Conservation (phyloP, 2,113 vertebrate genomes). For the Alethe diademata region DNA sequence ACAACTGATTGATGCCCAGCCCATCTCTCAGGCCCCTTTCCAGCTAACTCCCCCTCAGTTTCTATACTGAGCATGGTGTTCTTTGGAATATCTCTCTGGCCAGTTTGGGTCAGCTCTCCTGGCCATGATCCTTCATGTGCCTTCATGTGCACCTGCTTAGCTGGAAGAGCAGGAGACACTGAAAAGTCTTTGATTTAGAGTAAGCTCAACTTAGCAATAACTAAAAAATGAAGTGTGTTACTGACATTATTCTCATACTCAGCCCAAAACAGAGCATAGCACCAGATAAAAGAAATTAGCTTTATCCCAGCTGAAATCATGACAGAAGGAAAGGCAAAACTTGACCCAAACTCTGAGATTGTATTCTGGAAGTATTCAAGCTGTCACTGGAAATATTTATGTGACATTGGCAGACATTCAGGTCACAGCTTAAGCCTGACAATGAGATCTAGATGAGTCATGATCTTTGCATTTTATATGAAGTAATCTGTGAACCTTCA, state of each 20-base stretch:
- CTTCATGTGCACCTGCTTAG: neutral
- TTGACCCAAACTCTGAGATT: neutral
- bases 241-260: neutral
- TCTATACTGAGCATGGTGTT: neutral
- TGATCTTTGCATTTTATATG: neutral
- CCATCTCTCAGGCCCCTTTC: neutral
- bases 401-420: neutral
- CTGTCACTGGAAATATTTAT: neutral
- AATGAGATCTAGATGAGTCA: neutral
- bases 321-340: neutral
- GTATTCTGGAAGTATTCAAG: neutral
- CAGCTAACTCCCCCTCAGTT: neutral
- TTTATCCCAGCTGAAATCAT: neutral
- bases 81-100: neutral
- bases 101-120: neutral
- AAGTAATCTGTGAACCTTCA: neutral
- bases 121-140: neutral
- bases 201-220: neutral
- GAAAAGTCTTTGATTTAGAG: neutral
- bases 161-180: neutral
- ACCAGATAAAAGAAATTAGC: neutral
- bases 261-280: neutral
- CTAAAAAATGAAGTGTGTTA: neutral
- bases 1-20: neutral
- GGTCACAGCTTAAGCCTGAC: neutral